Conservation (phyloP, 2,113 vertebrate species). For the Mesocricetus auratus region DNA sequence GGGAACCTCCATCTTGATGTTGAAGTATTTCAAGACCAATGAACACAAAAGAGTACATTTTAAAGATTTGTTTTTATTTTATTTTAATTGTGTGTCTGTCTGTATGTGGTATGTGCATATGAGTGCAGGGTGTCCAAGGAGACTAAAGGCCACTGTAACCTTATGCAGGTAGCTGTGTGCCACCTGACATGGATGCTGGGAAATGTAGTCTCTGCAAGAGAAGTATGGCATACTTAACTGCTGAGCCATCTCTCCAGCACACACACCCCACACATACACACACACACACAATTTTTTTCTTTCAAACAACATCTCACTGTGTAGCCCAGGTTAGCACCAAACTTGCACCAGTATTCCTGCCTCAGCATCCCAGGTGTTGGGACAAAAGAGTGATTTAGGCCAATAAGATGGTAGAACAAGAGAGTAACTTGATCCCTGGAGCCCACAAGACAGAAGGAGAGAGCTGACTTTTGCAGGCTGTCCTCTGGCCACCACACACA, state of each 20-base stretch:
- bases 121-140: not conserved
- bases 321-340: not conserved
- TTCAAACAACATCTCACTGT: not conserved
- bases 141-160: not conserved
- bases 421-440: not conserved
- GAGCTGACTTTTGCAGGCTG: not conserved
- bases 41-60: slow-evolving; percentile 11
- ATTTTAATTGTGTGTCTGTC: not conserved
- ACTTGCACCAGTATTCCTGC: not conserved
- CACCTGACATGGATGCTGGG: not conserved
- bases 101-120: not conserved
- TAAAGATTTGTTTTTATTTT: not conserved
- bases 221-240: not conserved
- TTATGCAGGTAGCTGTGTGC: not conserved
- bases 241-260: not conserved
- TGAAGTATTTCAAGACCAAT: slow-evolving; percentile 42
- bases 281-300: not conserved
- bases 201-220: not conserved
- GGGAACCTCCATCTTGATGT: not conserved
- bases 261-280: too few relatives aligned
- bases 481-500: not conserved
- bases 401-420: too few relatives aligned
- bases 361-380: not conserved
- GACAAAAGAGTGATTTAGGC: slow-evolving; percentile 37
- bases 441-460: not conserved